A percentile compares a stretch with the other conserved stretches of the same genome.
phyloP scores from a whole-genome alignment of 2,888 invertebrate species.

The Gastrophysa polygoni region DNA sequence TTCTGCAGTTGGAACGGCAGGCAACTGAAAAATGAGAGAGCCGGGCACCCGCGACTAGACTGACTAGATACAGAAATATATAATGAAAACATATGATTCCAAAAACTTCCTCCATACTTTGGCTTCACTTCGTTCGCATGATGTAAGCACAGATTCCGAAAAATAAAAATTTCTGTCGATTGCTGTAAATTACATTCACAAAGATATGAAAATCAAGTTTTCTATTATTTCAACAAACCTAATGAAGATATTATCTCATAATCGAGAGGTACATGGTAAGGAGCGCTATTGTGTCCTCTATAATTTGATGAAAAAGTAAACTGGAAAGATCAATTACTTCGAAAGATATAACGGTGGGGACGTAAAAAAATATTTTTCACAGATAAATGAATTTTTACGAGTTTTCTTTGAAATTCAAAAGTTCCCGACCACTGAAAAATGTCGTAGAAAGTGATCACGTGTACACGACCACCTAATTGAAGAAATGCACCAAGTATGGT shows the following conservation, averaged over 20 bases:
- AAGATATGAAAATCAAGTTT: no score
- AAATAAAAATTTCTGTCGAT: not conserved
- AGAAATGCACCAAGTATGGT: not conserved
- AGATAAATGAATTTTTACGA: not conserved
- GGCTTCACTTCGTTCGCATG: not conserved
- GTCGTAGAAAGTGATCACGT: slow-evolving; percentile 8
- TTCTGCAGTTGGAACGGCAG: not conserved
- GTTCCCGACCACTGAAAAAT: slow-evolving; percentile 9
- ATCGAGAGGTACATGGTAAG: no score
- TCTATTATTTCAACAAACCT: no score
- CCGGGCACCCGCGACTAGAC: no score
- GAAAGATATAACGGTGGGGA: not conserved
- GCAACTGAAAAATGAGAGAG: no score
- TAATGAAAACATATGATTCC: not conserved
- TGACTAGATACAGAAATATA: not conserved
- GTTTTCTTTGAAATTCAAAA: slow-evolving; percentile 4
- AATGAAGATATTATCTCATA: no score
- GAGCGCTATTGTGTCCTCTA: no score
- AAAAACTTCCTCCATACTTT: not conserved
- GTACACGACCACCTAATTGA: not conserved
- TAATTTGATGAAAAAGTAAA: no score
- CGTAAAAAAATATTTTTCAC: not conserved
- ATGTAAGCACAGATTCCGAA: not conserved
- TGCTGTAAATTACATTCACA: no score
- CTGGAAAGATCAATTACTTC: no score